Percentiles rank a stretch among this genome's conserved stretches.
phyloP scores from a whole-genome alignment of 2,888 invertebrate genomes.

The Epinotia nisella region DNA sequence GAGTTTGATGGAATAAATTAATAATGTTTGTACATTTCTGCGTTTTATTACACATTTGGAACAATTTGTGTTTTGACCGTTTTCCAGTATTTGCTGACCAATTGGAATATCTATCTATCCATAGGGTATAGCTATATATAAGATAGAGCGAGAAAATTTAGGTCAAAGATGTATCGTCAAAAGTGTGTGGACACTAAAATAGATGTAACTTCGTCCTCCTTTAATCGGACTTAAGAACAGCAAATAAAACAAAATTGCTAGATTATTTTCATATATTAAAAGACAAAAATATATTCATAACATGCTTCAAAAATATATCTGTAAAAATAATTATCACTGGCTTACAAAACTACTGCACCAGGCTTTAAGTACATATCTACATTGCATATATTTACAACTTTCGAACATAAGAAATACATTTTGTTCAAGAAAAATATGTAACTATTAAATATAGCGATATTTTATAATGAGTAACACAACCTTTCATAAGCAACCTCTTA shows the following conservation, averaged over 20 bases:
- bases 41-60: constrained; percentile 48
- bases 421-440: not conserved
- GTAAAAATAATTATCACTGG: not conserved
- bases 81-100: too few species aligned
- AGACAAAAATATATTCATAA: constrained; percentile 13
- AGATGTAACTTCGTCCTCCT: not conserved
- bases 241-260: not conserved
- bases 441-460: not conserved
- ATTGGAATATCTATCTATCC: too few species aligned
- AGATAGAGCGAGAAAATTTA: too few species aligned
- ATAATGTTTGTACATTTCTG: constrained; percentile 62
- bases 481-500: constrained; percentile 2
- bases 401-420: not conserved
- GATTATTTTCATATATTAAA: not conserved
- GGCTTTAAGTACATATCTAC: not conserved
- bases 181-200: not conserved
- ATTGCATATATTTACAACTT: not conserved
- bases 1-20: constrained; percentile 63
- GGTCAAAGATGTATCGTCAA: too few species aligned
- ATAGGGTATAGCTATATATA: too few species aligned
- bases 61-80: too few species aligned
- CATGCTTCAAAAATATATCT: constrained; percentile 3
- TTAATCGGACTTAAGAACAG: not conserved
- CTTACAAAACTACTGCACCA: not conserved
- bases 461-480: constrained; percentile 4